Conservation (phyloP, 2,797 vertebrate genomes). For the Cossypha niveicapilla region DNA sequence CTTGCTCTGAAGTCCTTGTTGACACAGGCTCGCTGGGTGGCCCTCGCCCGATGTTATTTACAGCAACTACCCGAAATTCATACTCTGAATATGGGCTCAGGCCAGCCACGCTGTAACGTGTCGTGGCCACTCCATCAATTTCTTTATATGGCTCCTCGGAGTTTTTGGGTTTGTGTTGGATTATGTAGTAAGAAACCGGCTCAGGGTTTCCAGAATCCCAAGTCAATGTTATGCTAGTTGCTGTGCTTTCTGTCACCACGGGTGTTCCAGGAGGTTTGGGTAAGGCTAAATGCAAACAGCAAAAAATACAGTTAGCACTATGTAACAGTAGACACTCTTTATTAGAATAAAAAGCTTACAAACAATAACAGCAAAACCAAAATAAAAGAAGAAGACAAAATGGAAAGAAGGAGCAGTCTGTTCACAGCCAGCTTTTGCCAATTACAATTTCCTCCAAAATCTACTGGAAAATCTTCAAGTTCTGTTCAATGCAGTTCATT, state of each 20-base stretch:
- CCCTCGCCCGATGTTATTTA: constrained; percentile 96
- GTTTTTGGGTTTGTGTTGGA: constrained; percentile 94
- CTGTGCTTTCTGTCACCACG: constrained; percentile 93
- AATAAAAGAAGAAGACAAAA: background rate
- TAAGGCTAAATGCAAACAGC: constrained; percentile 80
- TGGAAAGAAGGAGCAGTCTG: background rate
- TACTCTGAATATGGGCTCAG: constrained; percentile 98
- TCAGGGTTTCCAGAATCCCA: constrained; percentile 99
- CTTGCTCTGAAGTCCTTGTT: constrained; percentile 95
- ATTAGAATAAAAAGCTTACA: background rate
- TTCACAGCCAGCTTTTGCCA: background rate
- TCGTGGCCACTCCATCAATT: constrained; percentile 96
- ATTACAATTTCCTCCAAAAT: background rate
- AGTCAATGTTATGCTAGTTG: constrained; percentile 96
- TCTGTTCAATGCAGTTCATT: background rate
- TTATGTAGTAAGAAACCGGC: constrained; percentile 96
- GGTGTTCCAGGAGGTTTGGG: constrained; percentile 93
- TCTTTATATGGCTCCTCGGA: constrained; percentile 94
- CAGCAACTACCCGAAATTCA: constrained; percentile 92
- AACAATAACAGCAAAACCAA: background rate
- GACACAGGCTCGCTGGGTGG: constrained; percentile 91
- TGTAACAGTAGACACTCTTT: background rate
- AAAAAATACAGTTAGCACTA: background rate
- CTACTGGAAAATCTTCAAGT: background rate
- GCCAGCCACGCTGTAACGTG: constrained; percentile 95